Evolutionary conservation across 1,140 invertebrate genomes (phyloP).

Genomic region (Mamestra configurata): DNA sequence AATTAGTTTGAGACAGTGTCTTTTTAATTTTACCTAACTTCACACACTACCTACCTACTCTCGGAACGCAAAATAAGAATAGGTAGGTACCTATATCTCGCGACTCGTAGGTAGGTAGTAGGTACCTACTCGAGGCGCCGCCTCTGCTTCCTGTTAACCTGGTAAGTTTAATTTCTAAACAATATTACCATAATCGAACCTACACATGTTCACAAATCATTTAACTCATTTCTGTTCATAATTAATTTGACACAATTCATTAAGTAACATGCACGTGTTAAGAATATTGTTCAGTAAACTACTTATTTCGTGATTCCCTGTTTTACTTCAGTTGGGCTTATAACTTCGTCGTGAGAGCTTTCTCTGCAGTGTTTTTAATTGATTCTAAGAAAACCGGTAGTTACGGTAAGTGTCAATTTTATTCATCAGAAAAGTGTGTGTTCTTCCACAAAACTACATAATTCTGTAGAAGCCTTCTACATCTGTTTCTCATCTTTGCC

Average conservation of each 20-base stretch:
- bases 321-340: conserved; percentile 10
- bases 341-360: neutral
- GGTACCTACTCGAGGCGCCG: too few relatives aligned
- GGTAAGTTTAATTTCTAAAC: neutral
- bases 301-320: neutral
- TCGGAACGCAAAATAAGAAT: too few relatives aligned
- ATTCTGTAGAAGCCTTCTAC: too few relatives aligned
- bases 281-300: conserved; percentile 1
- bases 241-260: conserved; percentile 51
- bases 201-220: conserved; percentile 35
- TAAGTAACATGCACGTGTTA: neutral
- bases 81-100: too few relatives aligned
- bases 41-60: too few relatives aligned
- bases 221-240: conserved; percentile 43
- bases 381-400: neutral
- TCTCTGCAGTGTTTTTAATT: neutral
- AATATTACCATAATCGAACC: conserved; percentile 40
- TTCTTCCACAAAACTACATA: neutral
- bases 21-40: too few relatives aligned
- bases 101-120: too few relatives aligned
- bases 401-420: neutral
- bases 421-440: too few relatives aligned
- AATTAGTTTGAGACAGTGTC: too few relatives aligned
- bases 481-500: too few relatives aligned
- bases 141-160: neutral